Conservation (phyloP, 1,140 invertebrate genomes). For the Phenacoccus solenopsis region DNA sequence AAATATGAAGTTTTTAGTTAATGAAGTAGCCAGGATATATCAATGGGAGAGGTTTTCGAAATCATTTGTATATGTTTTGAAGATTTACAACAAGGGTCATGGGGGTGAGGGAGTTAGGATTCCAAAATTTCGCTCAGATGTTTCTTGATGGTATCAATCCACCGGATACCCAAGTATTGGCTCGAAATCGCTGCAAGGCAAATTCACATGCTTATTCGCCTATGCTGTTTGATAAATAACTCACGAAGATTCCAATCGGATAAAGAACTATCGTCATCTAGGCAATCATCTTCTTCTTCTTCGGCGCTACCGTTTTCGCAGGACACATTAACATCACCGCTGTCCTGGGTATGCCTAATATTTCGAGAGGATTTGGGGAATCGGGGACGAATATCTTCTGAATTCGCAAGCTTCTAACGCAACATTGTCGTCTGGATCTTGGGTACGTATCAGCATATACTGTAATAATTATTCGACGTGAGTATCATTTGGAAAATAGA, state of each 20-base stretch:
- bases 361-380: constrained; percentile 89
- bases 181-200: no score
- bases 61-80: no score
- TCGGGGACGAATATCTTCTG: constrained; percentile 93
- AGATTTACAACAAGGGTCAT: no score
- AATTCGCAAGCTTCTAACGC: constrained; percentile 98
- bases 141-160: no score
- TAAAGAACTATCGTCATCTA: constrained; percentile 79
- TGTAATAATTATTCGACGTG: constrained; percentile 32
- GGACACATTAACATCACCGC: constrained; percentile 30
- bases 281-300: constrained; percentile 65
- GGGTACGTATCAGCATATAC: constrained; percentile 94
- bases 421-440: constrained; percentile 86
- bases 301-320: constrained; percentile 43
- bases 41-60: no score
- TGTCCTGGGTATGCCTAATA: constrained; percentile 33
- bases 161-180: no score
- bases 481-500: background rate
- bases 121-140: background rate
- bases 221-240: no score
- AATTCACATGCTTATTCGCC: no score
- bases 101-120: background rate
- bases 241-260: constrained; percentile 90
- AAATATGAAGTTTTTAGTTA: no score
- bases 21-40: no score